Percentiles rank a stretch among this genome's conserved stretches.
These are phyloP conservation scores for Lanius collurio DNA, from an alignment of 2,113 vertebrate genomes.

Conservation along the genomic window DNA sequence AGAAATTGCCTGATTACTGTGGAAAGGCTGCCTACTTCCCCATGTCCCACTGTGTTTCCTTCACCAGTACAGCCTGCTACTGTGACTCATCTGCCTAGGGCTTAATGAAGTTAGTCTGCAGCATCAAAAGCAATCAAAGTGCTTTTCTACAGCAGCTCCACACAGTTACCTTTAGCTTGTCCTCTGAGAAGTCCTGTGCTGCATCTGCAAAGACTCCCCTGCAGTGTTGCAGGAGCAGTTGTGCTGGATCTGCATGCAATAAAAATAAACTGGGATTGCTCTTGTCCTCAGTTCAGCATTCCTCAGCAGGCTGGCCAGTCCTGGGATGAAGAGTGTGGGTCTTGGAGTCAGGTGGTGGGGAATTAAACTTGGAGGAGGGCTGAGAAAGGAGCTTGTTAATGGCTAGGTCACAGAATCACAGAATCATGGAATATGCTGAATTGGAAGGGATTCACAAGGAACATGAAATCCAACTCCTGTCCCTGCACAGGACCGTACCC, in stretches of 20 bases:
- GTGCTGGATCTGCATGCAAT: not conserved
- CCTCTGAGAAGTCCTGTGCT: not conserved
- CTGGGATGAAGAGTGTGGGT: not conserved
- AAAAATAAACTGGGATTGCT: not conserved
- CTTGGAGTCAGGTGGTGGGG: not conserved
- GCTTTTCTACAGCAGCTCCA: not conserved
- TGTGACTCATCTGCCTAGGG: slow-evolving; percentile 12
- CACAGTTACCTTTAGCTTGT: not conserved
- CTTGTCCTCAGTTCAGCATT: not conserved
- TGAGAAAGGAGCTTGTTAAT: not conserved
- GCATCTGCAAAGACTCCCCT: not conserved
- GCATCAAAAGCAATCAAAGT: slow-evolving; percentile 2
- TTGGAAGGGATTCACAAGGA: not conserved
- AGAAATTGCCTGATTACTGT: not conserved
- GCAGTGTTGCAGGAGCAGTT: not conserved
- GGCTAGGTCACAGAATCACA: not conserved
- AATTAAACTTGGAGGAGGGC: not conserved
- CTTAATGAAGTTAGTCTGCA: slow-evolving; percentile 20
- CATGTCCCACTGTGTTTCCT: not conserved
- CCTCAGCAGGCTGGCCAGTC: not conserved
- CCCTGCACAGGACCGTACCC: not conserved
- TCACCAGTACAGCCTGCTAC: not conserved
- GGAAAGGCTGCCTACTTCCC: not conserved
- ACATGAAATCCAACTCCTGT: not conserved
- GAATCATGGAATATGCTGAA: not conserved